Evolutionary conservation across 2,113 vertebrate genomes (phyloP), one percentile per base, ranked within the genome.

Genomic region (Triplophysa tibetana): DNA sequence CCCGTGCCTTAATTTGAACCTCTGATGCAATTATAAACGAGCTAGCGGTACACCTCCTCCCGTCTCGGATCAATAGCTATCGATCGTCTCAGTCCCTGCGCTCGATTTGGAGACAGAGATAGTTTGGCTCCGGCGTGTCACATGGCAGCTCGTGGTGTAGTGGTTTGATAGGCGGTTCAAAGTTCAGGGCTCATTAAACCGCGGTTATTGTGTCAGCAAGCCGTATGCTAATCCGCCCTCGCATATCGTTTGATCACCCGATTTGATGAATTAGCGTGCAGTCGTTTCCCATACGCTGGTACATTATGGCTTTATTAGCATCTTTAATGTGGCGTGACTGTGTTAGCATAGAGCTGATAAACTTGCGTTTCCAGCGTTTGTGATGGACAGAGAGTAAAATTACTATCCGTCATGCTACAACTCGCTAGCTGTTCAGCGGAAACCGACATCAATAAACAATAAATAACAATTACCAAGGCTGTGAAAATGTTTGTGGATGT

Each of bases 131-230:
- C 43, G 62, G 82, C 63, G 48, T 78, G 56, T 75, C 83, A 79
- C 45, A 24, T 41, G 21, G 50, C 11, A 76, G 78, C 26, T 48
- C 85, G 19, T 63, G 75, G 81, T 69, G 61, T 80, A 52, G 82
- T 67, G 63, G 54, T 82, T 80, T 81, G 65, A 80, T 77, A 77
- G 85, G 77, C 62, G 68, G 3, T 77, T 79, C 79, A 84, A 21
- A 26, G 70, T 77, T 81, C 85, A 82, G 81, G 77, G 89, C 90
- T 80, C 84, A 86, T 64, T 88, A 84, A 89, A 84, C 81, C 16
- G 2, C 76, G 68, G 52, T 83, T 82, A 86, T 78, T 82, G 66
- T 84, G 83, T 81, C 82, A 84, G 85, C 87, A 79, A 10, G 66
- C 60, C 69, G 23, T 69, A 75, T 74, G 75, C 86, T 80, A 78